These are phyloP conservation scores for Podarcis cretensis DNA, from an alignment of 2,113 vertebrate species.

Conservation along the genomic window DNA sequence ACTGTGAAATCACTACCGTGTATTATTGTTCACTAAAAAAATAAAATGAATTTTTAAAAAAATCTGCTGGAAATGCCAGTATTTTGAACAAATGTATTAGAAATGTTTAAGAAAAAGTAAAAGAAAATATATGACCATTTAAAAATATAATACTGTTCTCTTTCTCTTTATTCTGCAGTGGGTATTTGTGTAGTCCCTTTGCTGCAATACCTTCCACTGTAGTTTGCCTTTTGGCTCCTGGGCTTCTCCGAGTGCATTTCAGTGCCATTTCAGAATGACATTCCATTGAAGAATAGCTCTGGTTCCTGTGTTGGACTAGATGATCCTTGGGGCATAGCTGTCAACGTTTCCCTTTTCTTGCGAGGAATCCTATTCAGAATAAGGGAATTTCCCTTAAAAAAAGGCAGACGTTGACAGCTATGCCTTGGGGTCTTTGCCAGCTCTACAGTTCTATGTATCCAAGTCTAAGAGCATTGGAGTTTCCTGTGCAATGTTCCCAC, in stretches of 20 bases:
- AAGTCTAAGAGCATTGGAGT: too few relatives aligned
- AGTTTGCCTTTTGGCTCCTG: not conserved
- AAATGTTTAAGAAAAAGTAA: conserved; percentile 55
- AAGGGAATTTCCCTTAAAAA: too few relatives aligned
- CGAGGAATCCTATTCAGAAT: too few relatives aligned
- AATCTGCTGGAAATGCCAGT: conserved; percentile 52
- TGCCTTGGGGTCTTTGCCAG: too few relatives aligned
- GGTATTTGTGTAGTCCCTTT: not conserved
- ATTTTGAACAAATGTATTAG: conserved; percentile 63
- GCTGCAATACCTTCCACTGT: not conserved
- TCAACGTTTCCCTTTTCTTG: too few relatives aligned
- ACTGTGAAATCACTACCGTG: conserved; percentile 76
- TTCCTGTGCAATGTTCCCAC: too few relatives aligned
- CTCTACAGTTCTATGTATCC: too few relatives aligned
- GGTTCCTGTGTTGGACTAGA: too few relatives aligned
- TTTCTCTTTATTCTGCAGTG: conserved; percentile 43
- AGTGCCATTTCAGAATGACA: not conserved
- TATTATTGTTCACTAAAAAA: conserved; percentile 52
- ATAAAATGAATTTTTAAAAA: not conserved
- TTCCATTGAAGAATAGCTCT: too few relatives aligned
- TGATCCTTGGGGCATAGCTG: too few relatives aligned
- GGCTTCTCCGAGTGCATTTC: not conserved
- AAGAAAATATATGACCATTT: conserved; percentile 73
- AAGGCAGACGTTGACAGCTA: too few relatives aligned
- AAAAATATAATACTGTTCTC: conserved; percentile 60